Base-by-base conservation (phyloP, 2,797 vertebrate species). In the Meda fulgida region DNA sequence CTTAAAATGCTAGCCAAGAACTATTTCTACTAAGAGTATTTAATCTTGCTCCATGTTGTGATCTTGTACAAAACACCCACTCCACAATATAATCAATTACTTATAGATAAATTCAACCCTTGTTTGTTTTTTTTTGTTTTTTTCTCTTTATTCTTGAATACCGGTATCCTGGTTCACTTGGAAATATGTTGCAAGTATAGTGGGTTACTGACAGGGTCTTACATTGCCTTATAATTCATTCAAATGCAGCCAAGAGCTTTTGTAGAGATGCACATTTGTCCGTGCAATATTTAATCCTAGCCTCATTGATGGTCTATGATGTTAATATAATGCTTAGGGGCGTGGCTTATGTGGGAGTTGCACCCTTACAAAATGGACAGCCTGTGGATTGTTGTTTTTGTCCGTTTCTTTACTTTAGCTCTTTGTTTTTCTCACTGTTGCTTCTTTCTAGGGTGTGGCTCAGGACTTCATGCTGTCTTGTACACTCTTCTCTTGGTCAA, bases 371-470 rank as follows among this genome's bases (percentile, higher is more conserved):
- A 91, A 90, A 88, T 93, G 90, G 92, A 89, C 92, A 91, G 93
- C 91, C 93, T 93, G 91, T 90, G 91, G 88, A 91, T 91, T 90
- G 91, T 92, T 91, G 91, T 93, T 86, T 73, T 88, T 87, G 89
- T 89, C 86, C 84, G 88, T 91, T 89, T 26, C 83, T 91, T 66
- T 90, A 78, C 85, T 76, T 88, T 84, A 58, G 84, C 75, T 84
- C 65, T 83, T 82, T 92, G 87, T 89, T 93, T 92, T 88, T 93
- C 91, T 94, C 93, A 93, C 93, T 89, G 94, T 94, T 95, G 93
- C 94, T 93, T 95, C 94, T 95, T 96, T 95, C 93, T 95, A 95
- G 95, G 96, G 92, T 95, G 93, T 95, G 93, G 93, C 93, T 93
- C 93, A 96, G 96, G 89, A 96, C 92, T 92, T 91, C 93, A 95